Base-by-base conservation (phyloP, 2,113 vertebrate genomes). In the Python bivittatus region DNA sequence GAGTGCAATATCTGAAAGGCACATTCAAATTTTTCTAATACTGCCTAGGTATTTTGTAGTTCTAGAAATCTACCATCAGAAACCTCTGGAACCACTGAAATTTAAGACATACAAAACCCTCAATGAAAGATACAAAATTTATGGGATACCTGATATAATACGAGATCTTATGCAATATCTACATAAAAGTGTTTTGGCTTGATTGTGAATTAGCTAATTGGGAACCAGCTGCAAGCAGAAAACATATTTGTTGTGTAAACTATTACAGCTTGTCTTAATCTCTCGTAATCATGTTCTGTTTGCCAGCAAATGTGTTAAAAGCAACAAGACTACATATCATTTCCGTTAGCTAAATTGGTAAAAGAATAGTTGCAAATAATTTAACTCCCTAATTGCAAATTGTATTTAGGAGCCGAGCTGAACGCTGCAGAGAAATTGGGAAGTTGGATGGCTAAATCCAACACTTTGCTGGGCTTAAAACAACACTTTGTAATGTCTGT, bases 321-420 rank as follows among this genome's bases (percentile, higher is more conserved):
- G 90, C 94, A 91, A 61, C 57, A 42, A 10, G 42, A 84, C 64
- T 86, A 92, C 64, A 91, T 89, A 92, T 95, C 90, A 84, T 93
- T 93, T 92, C 91, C n/a, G 22, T 95, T 95, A 93, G 25, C 88
- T 83, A 92, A 93, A 85, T 89, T 91, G 25, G 15, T 91, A 9
- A 95, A 94, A 95, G 90, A 94, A 60, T 92, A 93, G 94, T 91
- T 91, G 86, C 60, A 92, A 88, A 89, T 95, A 89, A 33, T 93
- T 95, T 94, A 92, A 56, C 90, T 91, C n/a, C 72, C n/a, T 56
- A 91, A 54, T 72, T 83, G 23, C 91, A 61, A 58, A 84, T 42
- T 33, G n/a, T 33, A 88, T 95, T 94, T 96, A 92, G 93, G 68
- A 92, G 90, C 91, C 68, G 90, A 90, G 33, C 58, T 88, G 79